Percentiles rank a stretch among this genome's conserved stretches.
Conservation (phyloP, 2,113 vertebrate genomes). For the Microtus oregoni region DNA sequence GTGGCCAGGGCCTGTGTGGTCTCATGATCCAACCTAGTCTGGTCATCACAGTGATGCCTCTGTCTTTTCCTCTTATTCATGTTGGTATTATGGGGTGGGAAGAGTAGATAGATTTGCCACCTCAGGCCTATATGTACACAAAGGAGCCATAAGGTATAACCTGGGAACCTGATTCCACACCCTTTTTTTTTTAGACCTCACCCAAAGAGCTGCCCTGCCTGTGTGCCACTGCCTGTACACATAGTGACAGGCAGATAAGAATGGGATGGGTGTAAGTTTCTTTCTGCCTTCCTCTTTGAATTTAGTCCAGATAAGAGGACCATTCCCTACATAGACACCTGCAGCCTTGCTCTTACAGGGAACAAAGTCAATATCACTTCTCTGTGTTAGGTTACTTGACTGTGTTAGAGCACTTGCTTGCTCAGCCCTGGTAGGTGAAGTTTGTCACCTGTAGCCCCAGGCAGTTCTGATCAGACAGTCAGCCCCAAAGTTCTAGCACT, state of each 20-base stretch:
- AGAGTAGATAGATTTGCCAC: neutral
- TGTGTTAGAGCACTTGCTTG: neutral
- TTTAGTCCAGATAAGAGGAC: neutral
- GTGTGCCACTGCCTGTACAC: neutral
- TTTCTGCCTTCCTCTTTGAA: neutral
- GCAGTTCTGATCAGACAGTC: neutral
- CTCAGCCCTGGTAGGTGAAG: neutral
- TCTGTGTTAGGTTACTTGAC: neutral
- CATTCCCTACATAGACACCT: neutral
- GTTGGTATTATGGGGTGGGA: neutral
- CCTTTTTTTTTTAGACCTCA: neutral
- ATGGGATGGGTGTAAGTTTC: no score
- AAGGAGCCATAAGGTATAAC: neutral
- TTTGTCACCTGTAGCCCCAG: neutral
- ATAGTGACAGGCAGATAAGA: neutral
- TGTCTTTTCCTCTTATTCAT: neutral
- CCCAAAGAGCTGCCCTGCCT: accelerated
- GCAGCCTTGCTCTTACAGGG: neutral
- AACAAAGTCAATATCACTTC: neutral
- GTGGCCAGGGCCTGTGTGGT: neutral
- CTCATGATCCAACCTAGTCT: neutral
- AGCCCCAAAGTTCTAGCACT: neutral
- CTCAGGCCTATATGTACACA: neutral
- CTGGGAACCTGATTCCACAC: neutral
- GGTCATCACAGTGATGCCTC: neutral